Evolutionary conservation across 2,113 vertebrate genomes (phyloP).

Genomic region (Chrysochloris asiatica): DNA sequence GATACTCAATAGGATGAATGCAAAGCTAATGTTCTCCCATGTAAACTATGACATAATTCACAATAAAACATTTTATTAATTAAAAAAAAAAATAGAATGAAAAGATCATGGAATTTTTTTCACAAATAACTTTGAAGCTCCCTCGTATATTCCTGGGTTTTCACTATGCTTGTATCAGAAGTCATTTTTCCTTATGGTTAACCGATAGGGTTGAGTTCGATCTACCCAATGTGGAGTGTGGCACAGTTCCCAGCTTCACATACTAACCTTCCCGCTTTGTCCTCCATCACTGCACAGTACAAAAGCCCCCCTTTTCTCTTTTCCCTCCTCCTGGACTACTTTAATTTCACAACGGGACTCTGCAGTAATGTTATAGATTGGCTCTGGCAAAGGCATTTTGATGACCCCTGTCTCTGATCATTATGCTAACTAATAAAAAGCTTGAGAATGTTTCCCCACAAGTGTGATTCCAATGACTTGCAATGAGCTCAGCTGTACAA

Average conservation of each 20-base stretch:
- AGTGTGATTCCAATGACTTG: background rate
- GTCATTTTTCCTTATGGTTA: background rate
- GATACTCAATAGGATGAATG: too few species aligned
- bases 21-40: too few species aligned
- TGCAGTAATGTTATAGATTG: conserved; percentile 46
- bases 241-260: background rate
- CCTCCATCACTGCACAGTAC: background rate
- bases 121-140: too few species aligned
- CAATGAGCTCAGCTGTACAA: conserved; percentile 56
- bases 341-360: conserved; percentile 55
- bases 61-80: too few species aligned
- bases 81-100: too few species aligned
- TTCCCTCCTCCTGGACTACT: background rate
- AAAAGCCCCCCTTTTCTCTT: background rate
- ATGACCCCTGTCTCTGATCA: conserved; percentile 65
- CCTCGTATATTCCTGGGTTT: background rate
- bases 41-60: too few species aligned
- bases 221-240: background rate
- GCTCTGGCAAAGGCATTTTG: conserved; percentile 67
- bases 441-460: conserved; percentile 57
- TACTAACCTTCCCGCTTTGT: background rate
- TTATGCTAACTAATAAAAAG: conserved; percentile 72
- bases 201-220: background rate
- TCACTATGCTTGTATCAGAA: background rate
- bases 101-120: too few species aligned